Base-by-base conservation (phyloP, 2,797 vertebrate genomes). In the Phataginus tricuspis region DNA sequence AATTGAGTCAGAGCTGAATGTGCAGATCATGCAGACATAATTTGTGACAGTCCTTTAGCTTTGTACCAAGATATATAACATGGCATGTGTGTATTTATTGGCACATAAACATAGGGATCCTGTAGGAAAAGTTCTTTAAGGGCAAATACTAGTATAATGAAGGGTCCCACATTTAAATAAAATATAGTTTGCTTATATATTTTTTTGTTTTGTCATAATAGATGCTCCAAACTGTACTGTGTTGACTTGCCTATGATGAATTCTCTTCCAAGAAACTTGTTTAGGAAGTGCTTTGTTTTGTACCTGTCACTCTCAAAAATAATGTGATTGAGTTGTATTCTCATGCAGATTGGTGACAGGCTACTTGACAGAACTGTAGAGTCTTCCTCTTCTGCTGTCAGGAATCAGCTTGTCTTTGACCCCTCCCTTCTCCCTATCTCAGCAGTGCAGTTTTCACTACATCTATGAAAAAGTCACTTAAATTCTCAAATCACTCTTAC, bases 201-300 rank as follows among this genome's bases (percentile, higher is more conserved):
- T 68, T 90, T 79, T 88, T 86, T 83, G 10, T 80, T 69, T 80
- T 94, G 29, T 83, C 45, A 13, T 86, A 18, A 16, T 85, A 63
- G 16, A 45, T 78, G 42, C 16, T 93, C 14, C 42, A 71, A 57
- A 88, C n/a, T 74, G 16, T 91, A 74, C 37, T 49, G 9, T 68
- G 31, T 29, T 83, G 51, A 31, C 68, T 55, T 95, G 57, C 29
- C 84, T 84, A 74, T 74, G n/a, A 72, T 74, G 29, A 79, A 75
- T 86, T 97, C 14, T 94, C 55, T 75, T 85, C n/a, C 42, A 92
- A 83, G 77, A 85, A 90, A 90, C 49, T 71, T 90, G 49, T 88
- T 61, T 66, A 83, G 68, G 5, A 78, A 66, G 18, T 90, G 3
- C 49, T 64, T 92, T 88, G 27, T 45, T 84, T 66, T 86, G 11